Conservation (phyloP, 2,888 invertebrate genomes). For the Nemotelus pantherinus region DNA sequence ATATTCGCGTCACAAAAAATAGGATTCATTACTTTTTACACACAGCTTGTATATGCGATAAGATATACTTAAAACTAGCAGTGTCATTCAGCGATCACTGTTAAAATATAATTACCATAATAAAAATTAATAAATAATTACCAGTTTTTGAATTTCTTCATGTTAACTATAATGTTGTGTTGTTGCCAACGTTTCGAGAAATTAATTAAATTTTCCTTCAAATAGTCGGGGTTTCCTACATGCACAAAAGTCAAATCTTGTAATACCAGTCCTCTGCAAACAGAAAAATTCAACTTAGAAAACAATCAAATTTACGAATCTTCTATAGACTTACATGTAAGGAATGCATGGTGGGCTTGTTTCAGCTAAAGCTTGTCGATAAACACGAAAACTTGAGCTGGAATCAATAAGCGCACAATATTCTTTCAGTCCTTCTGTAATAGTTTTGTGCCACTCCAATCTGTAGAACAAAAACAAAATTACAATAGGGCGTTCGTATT, state of each 20-base stretch:
- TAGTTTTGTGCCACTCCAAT: constrained; percentile 92
- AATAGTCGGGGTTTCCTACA: constrained; percentile 92
- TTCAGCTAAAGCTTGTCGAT: constrained; percentile 91
- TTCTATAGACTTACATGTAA: constrained; percentile 83
- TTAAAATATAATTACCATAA: no score
- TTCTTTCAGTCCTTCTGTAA: constrained; percentile 91
- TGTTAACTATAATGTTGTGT: constrained; percentile 96
- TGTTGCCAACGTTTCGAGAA: constrained; percentile 99
- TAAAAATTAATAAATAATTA: constrained; percentile 60
- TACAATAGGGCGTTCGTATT: neutral
- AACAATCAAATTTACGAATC: neutral
- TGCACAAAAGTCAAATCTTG: constrained; percentile 99
- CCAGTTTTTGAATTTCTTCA: constrained; percentile 98
- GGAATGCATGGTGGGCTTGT: constrained; percentile 98
- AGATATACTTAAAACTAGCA: no score
- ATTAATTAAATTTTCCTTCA: constrained; percentile 88
- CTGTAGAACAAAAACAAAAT: constrained; percentile 65
- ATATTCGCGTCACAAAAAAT: no score
- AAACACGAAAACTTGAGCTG: constrained; percentile 97
- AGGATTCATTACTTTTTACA: no score
- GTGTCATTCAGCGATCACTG: no score
- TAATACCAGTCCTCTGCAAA: constrained; percentile 89
- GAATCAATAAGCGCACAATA: constrained; percentile 97
- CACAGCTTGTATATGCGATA: no score
- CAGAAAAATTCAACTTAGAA: neutral